Evolutionary conservation across 1,140 invertebrate genomes (phyloP).

Genomic region (Phocides pigmalion): DNA sequence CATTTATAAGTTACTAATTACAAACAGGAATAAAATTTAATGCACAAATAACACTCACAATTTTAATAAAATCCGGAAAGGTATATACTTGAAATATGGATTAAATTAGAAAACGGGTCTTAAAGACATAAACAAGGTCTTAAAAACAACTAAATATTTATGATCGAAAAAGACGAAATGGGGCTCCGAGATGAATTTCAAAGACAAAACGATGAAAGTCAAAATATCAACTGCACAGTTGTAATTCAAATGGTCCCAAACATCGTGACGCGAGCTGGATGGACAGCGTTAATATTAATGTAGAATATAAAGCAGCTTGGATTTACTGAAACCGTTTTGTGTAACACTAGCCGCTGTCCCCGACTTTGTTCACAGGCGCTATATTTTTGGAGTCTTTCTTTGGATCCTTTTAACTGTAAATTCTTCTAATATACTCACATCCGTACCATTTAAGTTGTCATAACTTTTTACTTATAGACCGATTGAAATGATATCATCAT

Average conservation of each 20-base stretch:
- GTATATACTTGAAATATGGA: not conserved
- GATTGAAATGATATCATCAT: no score
- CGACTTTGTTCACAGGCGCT: no score
- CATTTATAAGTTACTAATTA: no score
- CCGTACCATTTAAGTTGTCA: no score
- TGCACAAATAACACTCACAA: not conserved
- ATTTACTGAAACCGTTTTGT: conserved; percentile 42
- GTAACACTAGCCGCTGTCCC: conserved; percentile 12
- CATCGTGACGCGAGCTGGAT: conserved; percentile 64
- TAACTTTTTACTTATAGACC: no score
- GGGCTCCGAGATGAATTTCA: conserved; percentile 42
- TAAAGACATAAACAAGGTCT: conserved; percentile 25
- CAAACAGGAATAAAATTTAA: not conserved
- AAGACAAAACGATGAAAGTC: conserved; percentile 57
- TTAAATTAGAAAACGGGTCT: not conserved
- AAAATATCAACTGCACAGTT: conserved; percentile 43
- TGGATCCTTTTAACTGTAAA: no score
- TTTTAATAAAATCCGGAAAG: no score
- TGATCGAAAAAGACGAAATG: not conserved
- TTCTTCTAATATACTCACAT: no score
- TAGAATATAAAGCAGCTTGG: conserved; percentile 67
- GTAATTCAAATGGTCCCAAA: conserved; percentile 51
- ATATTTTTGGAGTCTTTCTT: no score
- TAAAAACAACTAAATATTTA: conserved; percentile 22
- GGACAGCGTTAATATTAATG: conserved; percentile 74